phyloP scores from a whole-genome alignment of 1,140 invertebrate species.

The Probaryconus sp. region DNA sequence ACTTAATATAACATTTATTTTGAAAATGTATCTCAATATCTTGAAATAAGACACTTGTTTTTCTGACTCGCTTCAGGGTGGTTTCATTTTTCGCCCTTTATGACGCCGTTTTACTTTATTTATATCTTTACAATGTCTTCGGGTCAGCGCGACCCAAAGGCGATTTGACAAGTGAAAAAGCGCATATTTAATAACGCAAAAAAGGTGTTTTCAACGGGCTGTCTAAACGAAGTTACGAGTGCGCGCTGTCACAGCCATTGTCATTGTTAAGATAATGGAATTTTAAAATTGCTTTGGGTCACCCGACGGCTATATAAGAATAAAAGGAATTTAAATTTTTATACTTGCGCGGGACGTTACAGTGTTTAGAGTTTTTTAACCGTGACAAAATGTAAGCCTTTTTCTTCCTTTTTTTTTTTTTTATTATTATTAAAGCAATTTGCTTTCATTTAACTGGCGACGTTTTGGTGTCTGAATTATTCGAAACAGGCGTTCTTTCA shows the following conservation, averaged over 20 bases:
- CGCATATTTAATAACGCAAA: no score
- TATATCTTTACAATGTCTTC: background rate
- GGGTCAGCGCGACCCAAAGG: conserved; percentile 7
- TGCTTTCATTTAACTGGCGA: conserved; percentile 16
- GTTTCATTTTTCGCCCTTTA: no score
- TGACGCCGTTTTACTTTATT: no score
- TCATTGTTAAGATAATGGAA: conserved; percentile 36
- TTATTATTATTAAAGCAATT: conserved; percentile 43
- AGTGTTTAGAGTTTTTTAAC: conserved; percentile 34
- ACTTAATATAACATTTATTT: no score
- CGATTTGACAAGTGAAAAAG: conserved; percentile 17
- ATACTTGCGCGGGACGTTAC: background rate
- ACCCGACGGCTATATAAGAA: no score
- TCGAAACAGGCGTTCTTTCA: conserved; percentile 28
- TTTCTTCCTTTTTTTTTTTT: conserved; percentile 3
- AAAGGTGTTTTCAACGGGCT: no score
- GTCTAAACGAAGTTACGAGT: no score
- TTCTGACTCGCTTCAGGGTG: no score
- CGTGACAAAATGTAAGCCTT: conserved; percentile 21
- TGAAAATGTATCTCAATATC: no score
- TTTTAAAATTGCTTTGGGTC: conserved; percentile 33
- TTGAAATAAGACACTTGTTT: no score
- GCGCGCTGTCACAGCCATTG: conserved; percentile 12
- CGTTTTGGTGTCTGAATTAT: conserved; percentile 7
- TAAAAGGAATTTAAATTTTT: conserved; percentile 12